Percentiles rank a stretch among this genome's conserved stretches.
phyloP scores from a whole-genome alignment of 2,888 invertebrate species.

The Acanthosepion pharaonis region DNA sequence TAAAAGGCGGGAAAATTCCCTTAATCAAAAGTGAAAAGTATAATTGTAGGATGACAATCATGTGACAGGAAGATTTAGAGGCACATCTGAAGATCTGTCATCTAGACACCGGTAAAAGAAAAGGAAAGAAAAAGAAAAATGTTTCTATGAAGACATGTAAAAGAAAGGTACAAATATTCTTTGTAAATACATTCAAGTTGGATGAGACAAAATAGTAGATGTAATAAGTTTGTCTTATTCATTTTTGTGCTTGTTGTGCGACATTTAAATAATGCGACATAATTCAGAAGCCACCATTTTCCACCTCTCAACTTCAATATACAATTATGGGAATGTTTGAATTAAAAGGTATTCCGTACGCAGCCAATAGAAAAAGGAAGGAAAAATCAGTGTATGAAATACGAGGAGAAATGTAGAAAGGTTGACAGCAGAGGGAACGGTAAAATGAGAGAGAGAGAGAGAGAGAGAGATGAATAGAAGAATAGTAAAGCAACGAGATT shows the following conservation, averaged over 20 bases:
- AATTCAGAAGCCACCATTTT: neutral
- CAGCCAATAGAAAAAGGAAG: neutral
- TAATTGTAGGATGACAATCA: constrained; percentile 21
- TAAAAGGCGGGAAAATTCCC: constrained; percentile 23
- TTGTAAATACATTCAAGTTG: constrained; percentile 17
- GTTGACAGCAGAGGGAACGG: neutral
- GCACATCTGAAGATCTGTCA: neutral
- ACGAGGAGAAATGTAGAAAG: neutral
- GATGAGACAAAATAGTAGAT: neutral
- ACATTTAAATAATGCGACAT: neutral
- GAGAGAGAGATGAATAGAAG: neutral
- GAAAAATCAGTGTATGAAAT: neutral
- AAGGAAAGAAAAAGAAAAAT: neutral
- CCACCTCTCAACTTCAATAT: constrained; percentile 4
- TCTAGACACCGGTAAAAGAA: neutral
- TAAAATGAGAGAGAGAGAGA: neutral
- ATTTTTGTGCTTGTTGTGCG: neutral
- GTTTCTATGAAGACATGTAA: neutral
- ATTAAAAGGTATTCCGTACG: neutral
- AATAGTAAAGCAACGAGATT: neutral
- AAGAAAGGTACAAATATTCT: neutral
- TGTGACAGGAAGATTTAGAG: constrained; percentile 13
- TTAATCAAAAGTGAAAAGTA: constrained; percentile 10
- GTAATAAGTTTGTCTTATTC: constrained; percentile 6
- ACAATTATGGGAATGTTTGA: constrained; percentile 21